Conservation (phyloP, 1,140 invertebrate genomes). For the Campoletis sonorensis region DNA sequence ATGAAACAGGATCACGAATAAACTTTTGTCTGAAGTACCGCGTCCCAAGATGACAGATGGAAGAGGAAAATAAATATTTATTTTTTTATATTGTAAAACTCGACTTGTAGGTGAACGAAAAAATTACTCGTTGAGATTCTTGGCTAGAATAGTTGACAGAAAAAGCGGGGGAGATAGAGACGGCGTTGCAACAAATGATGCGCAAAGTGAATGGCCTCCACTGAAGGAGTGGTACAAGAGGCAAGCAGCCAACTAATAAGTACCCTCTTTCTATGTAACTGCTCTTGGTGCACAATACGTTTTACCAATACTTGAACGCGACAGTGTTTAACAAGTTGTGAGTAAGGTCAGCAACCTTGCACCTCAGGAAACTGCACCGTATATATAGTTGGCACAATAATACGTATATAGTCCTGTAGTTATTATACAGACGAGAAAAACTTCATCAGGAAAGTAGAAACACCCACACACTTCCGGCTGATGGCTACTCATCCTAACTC, state of each 20-base stretch:
- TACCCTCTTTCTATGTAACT: conserved; percentile 22
- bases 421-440: background rate
- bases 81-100: background rate
- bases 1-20: background rate
- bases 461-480: conserved; percentile 62
- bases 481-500: conserved; percentile 52
- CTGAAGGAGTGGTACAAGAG: conserved; percentile 28
- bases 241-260: conserved; percentile 43
- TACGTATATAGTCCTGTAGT: background rate
- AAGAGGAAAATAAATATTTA: background rate
- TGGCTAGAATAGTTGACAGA: conserved; percentile 14
- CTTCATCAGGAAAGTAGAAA: background rate
- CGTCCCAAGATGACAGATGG: background rate
- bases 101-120: background rate
- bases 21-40: background rate
- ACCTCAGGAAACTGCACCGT: conserved; percentile 52
- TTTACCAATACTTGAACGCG: background rate
- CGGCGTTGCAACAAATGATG: conserved; percentile 2
- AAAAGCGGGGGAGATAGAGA: conserved; percentile 1
- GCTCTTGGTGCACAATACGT: conserved; percentile 5
- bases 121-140: conserved; percentile 20
- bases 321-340: conserved; percentile 33
- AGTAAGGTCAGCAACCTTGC: conserved; percentile 62
- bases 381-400: background rate
- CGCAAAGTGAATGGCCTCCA: conserved; percentile 20